Conservation (phyloP, 2,888 invertebrate genomes). For the Agrilus mali region DNA sequence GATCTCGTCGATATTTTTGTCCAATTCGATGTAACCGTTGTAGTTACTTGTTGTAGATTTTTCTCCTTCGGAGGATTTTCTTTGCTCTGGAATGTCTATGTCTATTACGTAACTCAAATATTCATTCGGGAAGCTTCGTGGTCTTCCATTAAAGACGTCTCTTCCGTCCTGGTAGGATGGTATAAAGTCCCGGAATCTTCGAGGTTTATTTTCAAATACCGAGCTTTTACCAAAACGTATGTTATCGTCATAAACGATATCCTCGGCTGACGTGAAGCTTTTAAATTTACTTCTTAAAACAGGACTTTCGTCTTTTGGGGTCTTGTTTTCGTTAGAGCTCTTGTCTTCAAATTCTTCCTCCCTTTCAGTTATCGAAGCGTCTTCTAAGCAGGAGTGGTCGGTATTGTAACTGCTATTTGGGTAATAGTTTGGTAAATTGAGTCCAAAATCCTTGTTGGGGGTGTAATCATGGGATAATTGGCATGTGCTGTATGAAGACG, state of each 20-base stretch:
- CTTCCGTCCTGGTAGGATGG: constrained; percentile 18
- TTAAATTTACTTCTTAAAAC: too few species aligned
- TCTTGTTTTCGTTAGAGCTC: too few species aligned
- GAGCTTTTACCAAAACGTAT: constrained; percentile 26
- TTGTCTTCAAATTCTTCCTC: constrained; percentile 1
- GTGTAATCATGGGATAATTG: constrained; percentile 23
- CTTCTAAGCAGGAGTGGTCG: constrained; percentile 34
- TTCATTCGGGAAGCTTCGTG: constrained; percentile 19
- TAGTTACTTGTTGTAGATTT: constrained; percentile 9
- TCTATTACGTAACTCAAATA: constrained; percentile 3
- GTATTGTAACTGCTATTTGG: constrained; percentile 37
- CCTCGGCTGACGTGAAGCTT: constrained; percentile 12
- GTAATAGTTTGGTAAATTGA: constrained; percentile 33
- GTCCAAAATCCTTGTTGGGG: constrained; percentile 32
- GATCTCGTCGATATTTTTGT: constrained; percentile 24
- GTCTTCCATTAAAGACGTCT: constrained; percentile 18
- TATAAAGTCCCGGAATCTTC: constrained; percentile 28
- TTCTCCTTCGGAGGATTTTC: constrained; percentile 2
- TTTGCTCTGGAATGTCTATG: constrained; percentile 6
- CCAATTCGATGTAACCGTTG: constrained; percentile 12
- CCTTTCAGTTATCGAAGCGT: constrained; percentile 27
- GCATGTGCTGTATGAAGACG: constrained; percentile 32
- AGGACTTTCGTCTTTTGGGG: too few species aligned
- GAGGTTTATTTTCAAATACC: constrained; percentile 25
- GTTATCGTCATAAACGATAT: constrained; percentile 32